Conservation (phyloP, 2,888 invertebrate species). For the Watsonalla cultraria region DNA sequence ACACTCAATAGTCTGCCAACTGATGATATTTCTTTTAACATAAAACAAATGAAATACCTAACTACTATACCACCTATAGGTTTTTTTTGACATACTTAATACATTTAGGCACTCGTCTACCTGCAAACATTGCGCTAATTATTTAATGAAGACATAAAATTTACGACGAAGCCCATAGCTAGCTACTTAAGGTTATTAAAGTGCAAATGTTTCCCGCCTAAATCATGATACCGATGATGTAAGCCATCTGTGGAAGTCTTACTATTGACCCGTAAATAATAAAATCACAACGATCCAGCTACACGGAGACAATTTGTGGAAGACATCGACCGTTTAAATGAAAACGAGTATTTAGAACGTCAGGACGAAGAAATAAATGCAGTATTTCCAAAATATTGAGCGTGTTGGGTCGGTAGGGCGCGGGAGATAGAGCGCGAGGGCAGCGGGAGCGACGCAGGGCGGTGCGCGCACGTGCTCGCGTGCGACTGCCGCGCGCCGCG, state of each 20-base stretch:
- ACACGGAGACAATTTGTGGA: slow-evolving; percentile 2
- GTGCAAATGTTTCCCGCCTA: slow-evolving; percentile 64
- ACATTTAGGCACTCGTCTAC: background rate
- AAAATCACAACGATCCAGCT: slow-evolving; percentile 28
- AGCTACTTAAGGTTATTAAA: slow-evolving; percentile 15
- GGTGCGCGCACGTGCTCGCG: slow-evolving; percentile 70
- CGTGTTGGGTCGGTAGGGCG: slow-evolving; percentile 46
- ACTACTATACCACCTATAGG: too few species aligned
- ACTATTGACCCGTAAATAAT: slow-evolving; percentile 64
- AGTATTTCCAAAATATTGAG: slow-evolving; percentile 45
- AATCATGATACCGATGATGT: slow-evolving; percentile 59
- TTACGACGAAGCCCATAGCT: slow-evolving; percentile 13
- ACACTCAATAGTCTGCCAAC: too few species aligned
- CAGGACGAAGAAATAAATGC: slow-evolving; percentile 6
- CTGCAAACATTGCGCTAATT: background rate
- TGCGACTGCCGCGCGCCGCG: slow-evolving; percentile 68
- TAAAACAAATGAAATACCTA: too few species aligned
- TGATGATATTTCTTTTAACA: too few species aligned
- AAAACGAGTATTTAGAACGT: slow-evolving; percentile 5
- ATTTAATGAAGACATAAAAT: slow-evolving; percentile 10
- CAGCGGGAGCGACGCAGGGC: slow-evolving; percentile 51
- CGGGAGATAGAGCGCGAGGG: slow-evolving; percentile 36
- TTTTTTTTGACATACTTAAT: too few species aligned
- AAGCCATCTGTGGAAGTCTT: slow-evolving; percentile 57
- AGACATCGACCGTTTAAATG: slow-evolving; percentile 3